Percentiles rank a stretch among this genome's conserved stretches.
Conservation (phyloP, 2,797 vertebrate genomes). For the Sebastes umbrosus region DNA sequence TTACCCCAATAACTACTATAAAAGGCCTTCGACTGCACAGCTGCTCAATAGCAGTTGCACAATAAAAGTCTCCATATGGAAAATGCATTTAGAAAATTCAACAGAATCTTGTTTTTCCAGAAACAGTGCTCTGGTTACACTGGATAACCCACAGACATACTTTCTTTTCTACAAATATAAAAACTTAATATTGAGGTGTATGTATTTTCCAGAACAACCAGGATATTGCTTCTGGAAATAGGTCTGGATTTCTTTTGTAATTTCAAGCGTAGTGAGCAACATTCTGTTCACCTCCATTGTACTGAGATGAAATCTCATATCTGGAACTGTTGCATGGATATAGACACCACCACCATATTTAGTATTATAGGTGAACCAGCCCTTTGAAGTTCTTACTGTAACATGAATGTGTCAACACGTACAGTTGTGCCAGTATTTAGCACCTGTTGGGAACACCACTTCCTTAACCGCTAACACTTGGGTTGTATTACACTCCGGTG, state of each 20-base stretch:
- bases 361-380: neutral
- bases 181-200: neutral
- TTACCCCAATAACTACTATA: neutral
- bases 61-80: neutral
- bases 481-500: slow-evolving; percentile 56
- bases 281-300: neutral
- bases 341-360: neutral
- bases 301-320: neutral
- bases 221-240: neutral
- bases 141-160: neutral
- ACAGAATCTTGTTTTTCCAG: neutral
- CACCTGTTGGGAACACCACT: slow-evolving; percentile 47
- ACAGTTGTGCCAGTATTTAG: slow-evolving; percentile 30
- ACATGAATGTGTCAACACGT: neutral
- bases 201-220: neutral
- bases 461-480: slow-evolving; percentile 46
- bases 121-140: neutral
- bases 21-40: neutral
- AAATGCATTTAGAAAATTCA: neutral
- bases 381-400: neutral
- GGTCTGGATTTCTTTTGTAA: neutral
- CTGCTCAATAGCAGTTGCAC: neutral
- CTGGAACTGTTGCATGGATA: neutral
- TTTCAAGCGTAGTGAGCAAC: too few species aligned
- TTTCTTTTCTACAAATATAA: neutral